Percentiles rank a stretch among this genome's conserved stretches.
phyloP scores from a whole-genome alignment of 2,888 invertebrate species.

The Artemia sinica region DNA sequence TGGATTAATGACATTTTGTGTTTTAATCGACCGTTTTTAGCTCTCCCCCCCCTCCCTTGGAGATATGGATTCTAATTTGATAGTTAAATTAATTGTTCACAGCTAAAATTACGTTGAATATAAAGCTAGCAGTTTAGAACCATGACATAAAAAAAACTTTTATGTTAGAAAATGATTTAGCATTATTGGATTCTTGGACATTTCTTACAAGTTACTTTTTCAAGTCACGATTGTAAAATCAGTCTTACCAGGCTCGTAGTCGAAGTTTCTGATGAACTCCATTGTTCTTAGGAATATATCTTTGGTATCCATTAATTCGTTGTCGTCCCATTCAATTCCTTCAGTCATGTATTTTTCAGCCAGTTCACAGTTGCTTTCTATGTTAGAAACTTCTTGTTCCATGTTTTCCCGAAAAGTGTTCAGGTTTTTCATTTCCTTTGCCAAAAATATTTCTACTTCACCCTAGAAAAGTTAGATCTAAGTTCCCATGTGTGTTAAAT shows the following conservation, averaged over 20 bases:
- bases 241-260: conserved; percentile 54
- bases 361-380: conserved; percentile 87
- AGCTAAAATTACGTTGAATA: no score
- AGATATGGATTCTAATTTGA: no score
- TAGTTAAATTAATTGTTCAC: no score
- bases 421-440: conserved; percentile 67
- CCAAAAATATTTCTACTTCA: conserved; percentile 80
- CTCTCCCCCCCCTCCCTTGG: no score
- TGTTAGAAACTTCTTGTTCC: conserved; percentile 83
- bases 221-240: background rate
- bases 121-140: no score
- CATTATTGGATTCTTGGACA: no score
- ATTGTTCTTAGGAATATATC: conserved; percentile 89
- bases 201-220: no score
- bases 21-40: no score
- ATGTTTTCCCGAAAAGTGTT: conserved; percentile 77
- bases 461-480: conserved; percentile 30
- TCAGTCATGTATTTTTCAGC: conserved; percentile 58
- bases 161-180: no score
- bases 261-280: conserved; percentile 79
- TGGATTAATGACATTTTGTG: no score
- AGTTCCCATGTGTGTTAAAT: no score
- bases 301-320: conserved; percentile 82
- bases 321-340: conserved; percentile 69
- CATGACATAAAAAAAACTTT: no score